Base-by-base conservation (phyloP, 2,797 vertebrate species). In the Carapus acus region DNA sequence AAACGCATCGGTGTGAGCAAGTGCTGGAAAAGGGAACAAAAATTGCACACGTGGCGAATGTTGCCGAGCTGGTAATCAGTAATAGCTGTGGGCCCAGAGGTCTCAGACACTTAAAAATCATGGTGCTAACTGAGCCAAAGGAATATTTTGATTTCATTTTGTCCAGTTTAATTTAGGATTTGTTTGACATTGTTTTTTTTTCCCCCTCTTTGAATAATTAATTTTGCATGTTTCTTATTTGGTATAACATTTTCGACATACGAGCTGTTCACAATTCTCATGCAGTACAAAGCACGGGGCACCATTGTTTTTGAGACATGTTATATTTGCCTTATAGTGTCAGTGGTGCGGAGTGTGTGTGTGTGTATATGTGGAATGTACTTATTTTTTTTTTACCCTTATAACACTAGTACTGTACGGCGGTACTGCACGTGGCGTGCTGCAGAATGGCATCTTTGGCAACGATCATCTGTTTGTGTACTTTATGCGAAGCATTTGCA, bases 221-320 rank as follows among this genome's bases (percentile, higher is more conserved):
- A 11, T 78, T 78, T 73, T 72, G 60, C 76, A 80, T 84, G 79
- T 52, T 69, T 53, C n/a, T n/a, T n/a, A n/a, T n/a, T n/a, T n/a
- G n/a, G n/a, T n/a, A n/a, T n/a, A n/a, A n/a, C n/a, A n/a, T n/a
- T n/a, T n/a, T n/a, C n/a, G n/a, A n/a, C n/a, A n/a, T n/a, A n/a
- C n/a, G n/a, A n/a, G n/a, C n/a, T 57, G 31, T 68, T 48, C 76
- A 61, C 56, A 52, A 33, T 33, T 29, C 27, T 29, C 27, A 6
- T 29, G 27, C 11, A n/a, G n/a, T n/a, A n/a, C 11, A 29, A 11
- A 6, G 27, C 27, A 29, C 27, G 6, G 27, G 27, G 6, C 27
- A 29, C 27, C 27, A 6, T 11, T 11, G 27, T 29, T 29, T 6
- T 78, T 70, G 36, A 33, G 36, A 34, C 37, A 57, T 69, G n/a